A percentile compares a stretch with the other conserved stretches of the same genome.
phyloP scores from a whole-genome alignment of 2,113 vertebrate species.

The Melierax canorus region DNA sequence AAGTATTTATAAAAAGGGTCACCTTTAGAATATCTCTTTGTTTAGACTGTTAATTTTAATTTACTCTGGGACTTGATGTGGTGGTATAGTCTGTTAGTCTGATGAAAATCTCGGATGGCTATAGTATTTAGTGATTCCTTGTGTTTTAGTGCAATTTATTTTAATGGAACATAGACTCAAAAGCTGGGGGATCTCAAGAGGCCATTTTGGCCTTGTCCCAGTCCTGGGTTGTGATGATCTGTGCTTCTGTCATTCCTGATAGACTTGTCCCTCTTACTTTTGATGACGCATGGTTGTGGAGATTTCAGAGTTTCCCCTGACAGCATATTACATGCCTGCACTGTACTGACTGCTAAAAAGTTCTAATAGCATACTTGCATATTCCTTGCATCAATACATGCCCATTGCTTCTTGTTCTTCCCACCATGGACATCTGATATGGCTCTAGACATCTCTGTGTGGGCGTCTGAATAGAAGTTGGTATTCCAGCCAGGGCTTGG shows the following conservation, averaged over 20 bases:
- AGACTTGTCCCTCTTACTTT: background rate
- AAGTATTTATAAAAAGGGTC: background rate
- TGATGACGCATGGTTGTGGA: background rate
- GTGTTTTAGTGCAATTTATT: background rate
- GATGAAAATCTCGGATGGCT: background rate
- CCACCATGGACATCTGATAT: background rate
- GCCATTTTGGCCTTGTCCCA: background rate
- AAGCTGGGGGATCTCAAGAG: background rate
- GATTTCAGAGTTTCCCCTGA: background rate
- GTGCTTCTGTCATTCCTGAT: background rate
- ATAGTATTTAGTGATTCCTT: background rate
- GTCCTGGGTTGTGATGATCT: background rate
- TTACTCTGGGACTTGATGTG: background rate
- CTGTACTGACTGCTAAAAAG: background rate
- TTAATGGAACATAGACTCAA: background rate
- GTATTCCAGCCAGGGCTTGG: background rate
- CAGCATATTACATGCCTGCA: background rate
- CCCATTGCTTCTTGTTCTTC: background rate
- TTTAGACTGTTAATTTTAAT: background rate
- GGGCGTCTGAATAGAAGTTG: background rate
- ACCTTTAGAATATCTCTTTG: background rate
- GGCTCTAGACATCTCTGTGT: background rate
- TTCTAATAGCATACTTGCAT: background rate
- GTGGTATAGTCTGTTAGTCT: background rate
- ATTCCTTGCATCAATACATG: background rate